These are phyloP conservation scores for Zaprionus ghesquierei DNA, from an alignment of 1,140 invertebrate genomes.

Conservation along the genomic window DNA sequence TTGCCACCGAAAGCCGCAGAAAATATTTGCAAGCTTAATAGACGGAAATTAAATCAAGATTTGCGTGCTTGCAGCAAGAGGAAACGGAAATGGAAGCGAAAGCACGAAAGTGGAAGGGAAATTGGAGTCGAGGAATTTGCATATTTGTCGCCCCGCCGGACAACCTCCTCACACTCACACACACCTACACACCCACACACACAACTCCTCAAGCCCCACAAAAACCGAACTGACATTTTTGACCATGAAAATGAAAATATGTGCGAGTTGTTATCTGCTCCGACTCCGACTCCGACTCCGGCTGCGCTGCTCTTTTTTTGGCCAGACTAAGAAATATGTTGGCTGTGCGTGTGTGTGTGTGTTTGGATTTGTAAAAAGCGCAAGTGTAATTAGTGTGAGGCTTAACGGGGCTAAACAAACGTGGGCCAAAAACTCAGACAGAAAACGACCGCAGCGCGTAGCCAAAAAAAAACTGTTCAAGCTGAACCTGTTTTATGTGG, in stretches of 20 bases:
- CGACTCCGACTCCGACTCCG: background rate
- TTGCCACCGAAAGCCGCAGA: constrained; percentile 25
- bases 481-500: constrained; percentile 40
- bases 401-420: constrained; percentile 74
- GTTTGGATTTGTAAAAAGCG: constrained; percentile 72
- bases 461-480: constrained; percentile 11
- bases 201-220: background rate
- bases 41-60: constrained; percentile 77
- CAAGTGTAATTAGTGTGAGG: constrained; percentile 78
- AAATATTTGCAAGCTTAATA: constrained; percentile 67
- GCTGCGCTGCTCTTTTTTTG: constrained; percentile 11
- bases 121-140: constrained; percentile 55
- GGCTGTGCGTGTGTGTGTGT: constrained; percentile 23
- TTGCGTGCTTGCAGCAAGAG: constrained; percentile 42
- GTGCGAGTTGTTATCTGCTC: constrained; percentile 44
- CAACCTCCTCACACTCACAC: background rate
- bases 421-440: constrained; percentile 44
- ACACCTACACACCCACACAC: background rate
- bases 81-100: constrained; percentile 4
- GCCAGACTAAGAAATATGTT: constrained; percentile 69
- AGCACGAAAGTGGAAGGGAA: constrained; percentile 15
- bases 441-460: constrained; percentile 7
- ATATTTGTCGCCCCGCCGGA: constrained; percentile 55
- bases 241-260: constrained; percentile 79
- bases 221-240: constrained; percentile 50